A percentile compares a stretch with the other conserved stretches of the same genome.
Evolutionary conservation across 2,797 vertebrate species (phyloP).

Genomic region (Acrossocheilus wenchowensis): DNA sequence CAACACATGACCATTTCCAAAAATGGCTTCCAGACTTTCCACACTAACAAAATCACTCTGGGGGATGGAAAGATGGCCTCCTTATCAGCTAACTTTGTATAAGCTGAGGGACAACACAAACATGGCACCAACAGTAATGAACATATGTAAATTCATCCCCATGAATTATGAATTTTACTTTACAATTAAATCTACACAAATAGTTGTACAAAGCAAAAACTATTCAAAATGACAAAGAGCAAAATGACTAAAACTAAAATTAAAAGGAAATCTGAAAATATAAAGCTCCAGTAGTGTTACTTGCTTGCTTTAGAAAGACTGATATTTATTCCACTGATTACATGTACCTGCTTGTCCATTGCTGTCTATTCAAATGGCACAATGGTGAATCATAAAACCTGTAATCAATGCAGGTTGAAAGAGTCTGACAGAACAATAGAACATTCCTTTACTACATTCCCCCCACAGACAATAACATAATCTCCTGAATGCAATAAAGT

Average conservation of each 20-base stretch:
- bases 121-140: background rate
- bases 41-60: background rate
- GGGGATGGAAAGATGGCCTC: background rate
- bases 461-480: slow-evolving; percentile 24
- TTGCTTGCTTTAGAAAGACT: background rate
- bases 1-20: background rate
- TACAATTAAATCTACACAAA: background rate
- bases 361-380: background rate
- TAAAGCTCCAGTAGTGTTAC: background rate
- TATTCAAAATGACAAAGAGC: too few relatives aligned
- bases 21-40: background rate
- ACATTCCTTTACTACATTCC: slow-evolving; percentile 8
- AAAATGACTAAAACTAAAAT: background rate
- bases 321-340: background rate
- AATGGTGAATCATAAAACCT: background rate
- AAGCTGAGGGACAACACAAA: background rate
- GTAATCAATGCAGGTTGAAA: background rate
- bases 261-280: too few relatives aligned
- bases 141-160: background rate
- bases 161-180: background rate
- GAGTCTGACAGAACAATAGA: slow-evolving; percentile 12
- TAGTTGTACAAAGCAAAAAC: too few relatives aligned
- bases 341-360: background rate
- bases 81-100: background rate
- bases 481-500: background rate